phyloP scores from a whole-genome alignment of 2,797 vertebrate species.

The Crocodylus rhombifer region DNA sequence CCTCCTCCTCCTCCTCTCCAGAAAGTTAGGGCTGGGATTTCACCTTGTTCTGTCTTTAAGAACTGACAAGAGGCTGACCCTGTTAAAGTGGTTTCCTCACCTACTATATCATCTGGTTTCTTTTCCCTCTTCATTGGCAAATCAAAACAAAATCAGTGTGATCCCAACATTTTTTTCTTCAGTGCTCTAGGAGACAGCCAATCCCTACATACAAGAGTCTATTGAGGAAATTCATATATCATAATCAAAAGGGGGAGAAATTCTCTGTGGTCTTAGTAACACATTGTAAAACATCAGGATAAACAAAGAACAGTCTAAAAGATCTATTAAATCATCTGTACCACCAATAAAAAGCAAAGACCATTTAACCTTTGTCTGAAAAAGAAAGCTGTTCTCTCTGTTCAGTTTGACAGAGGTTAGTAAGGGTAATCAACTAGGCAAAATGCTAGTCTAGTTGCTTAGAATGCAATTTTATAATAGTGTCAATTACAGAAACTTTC shows the following conservation, averaged over 20 bases:
- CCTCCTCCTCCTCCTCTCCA: neutral
- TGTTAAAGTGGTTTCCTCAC: neutral
- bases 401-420: slow-evolving; percentile 35
- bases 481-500: neutral
- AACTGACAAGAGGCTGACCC: neutral
- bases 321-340: slow-evolving; percentile 50
- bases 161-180: slow-evolving; percentile 7
- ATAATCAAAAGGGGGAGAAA: slow-evolving; percentile 32
- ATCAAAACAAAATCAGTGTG: slow-evolving; percentile 23
- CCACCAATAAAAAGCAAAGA: slow-evolving; percentile 39
- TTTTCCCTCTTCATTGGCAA: slow-evolving; percentile 18
- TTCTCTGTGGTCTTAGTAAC: neutral
- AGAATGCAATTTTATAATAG: slow-evolving; percentile 25
- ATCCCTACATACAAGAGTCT: neutral
- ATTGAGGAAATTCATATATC: slow-evolving; percentile 42
- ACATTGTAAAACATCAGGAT: slow-evolving; percentile 16
- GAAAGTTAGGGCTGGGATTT: slow-evolving; percentile 16
- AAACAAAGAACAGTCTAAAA: slow-evolving; percentile 58
- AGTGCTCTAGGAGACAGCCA: slow-evolving; percentile 12
- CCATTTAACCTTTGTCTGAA: slow-evolving; percentile 51
- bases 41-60: neutral
- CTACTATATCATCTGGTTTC: neutral
- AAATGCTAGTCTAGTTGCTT: slow-evolving; percentile 12
- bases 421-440: neutral
- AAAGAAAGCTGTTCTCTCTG: slow-evolving; percentile 27